Evolutionary conservation across 1,140 invertebrate species (phyloP).

Genomic region (Lordiphosa mommai): DNA sequence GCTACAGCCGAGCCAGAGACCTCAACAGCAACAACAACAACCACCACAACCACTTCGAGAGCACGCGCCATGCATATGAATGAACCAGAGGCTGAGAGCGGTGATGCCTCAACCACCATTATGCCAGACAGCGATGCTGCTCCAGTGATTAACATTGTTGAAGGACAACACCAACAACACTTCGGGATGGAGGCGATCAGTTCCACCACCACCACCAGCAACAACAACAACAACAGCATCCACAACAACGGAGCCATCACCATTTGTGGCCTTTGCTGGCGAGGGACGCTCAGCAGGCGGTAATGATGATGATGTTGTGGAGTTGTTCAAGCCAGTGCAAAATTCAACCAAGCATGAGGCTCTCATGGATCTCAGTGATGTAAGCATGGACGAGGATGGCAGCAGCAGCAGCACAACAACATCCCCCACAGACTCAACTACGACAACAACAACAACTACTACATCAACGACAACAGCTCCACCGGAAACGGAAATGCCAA

Average conservation of each 20-base stretch:
- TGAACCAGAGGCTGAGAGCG: constrained; percentile 45
- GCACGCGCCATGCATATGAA: constrained; percentile 78
- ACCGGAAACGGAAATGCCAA: constrained; percentile 64
- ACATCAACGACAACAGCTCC: constrained; percentile 36
- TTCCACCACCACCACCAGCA: no score
- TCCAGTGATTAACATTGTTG: constrained; percentile 69
- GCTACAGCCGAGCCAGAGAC: constrained; percentile 53
- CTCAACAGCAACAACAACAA: constrained; percentile 28
- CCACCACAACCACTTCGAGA: constrained; percentile 47
- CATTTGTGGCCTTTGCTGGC: constrained; percentile 53
- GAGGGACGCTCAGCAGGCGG: constrained; percentile 53
- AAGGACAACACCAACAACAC: constrained; percentile 60
- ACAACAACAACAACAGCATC: constrained; percentile 24
- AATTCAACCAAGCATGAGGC: constrained; percentile 49
- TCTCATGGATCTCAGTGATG: constrained; percentile 83
- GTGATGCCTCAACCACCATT: constrained; percentile 38
- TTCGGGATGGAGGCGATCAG: constrained; percentile 19
- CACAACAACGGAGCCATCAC: constrained; percentile 31
- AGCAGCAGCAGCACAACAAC: constrained; percentile 23
- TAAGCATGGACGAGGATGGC: constrained; percentile 84
- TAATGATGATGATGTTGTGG: constrained; percentile 24
- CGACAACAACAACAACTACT: constrained; percentile 12
- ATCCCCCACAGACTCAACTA: constrained; percentile 26
- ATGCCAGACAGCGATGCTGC: constrained; percentile 25
- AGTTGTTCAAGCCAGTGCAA: constrained; percentile 37